Evolutionary conservation across 1,140 invertebrate species (phyloP).

Genomic region (Thaumetopoea pityocampa): DNA sequence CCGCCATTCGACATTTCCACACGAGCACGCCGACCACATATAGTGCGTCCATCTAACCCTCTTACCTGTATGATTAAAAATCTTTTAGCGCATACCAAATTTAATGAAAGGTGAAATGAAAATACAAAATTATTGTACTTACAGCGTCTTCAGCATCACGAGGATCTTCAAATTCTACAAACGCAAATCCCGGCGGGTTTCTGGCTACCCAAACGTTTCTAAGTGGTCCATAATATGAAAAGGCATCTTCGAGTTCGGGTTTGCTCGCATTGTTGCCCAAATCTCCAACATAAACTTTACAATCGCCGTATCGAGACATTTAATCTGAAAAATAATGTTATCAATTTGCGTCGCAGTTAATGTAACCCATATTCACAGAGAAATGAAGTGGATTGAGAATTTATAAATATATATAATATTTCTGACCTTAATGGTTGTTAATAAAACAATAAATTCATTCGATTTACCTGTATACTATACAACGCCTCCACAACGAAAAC

Average conservation of each 20-base stretch:
- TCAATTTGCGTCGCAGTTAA: too few species aligned
- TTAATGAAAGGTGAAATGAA: not conserved
- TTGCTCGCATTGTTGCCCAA: conserved; percentile 91
- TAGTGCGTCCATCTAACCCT: conserved; percentile 83
- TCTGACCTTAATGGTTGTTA: too few species aligned
- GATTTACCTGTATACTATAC: too few species aligned
- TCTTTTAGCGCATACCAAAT: not conserved
- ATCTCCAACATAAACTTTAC: conserved; percentile 98
- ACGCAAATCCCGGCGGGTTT: conserved; percentile 95
- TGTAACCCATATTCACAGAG: too few species aligned
- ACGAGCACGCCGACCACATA: conserved; percentile 92
- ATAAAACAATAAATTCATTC: too few species aligned
- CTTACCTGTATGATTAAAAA: conserved; percentile 47
- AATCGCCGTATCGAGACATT: conserved; percentile 90
- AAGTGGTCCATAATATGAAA: conserved; percentile 95
- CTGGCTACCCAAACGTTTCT: conserved; percentile 96
- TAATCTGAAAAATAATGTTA: conserved; percentile 30
- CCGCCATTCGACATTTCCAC: conserved; percentile 95
- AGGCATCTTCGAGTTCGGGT: conserved; percentile 94
- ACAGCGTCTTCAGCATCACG: conserved; percentile 96
- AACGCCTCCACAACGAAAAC: too few species aligned
- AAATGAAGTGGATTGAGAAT: too few species aligned
- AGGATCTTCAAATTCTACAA: conserved; percentile 95
- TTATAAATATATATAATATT: too few species aligned
- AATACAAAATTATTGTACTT: conserved; percentile 52